Evolutionary conservation across 2,797 vertebrate genomes (phyloP), one percentile per base, ranked within the genome.

Genomic region (Pangasius djambal): DNA sequence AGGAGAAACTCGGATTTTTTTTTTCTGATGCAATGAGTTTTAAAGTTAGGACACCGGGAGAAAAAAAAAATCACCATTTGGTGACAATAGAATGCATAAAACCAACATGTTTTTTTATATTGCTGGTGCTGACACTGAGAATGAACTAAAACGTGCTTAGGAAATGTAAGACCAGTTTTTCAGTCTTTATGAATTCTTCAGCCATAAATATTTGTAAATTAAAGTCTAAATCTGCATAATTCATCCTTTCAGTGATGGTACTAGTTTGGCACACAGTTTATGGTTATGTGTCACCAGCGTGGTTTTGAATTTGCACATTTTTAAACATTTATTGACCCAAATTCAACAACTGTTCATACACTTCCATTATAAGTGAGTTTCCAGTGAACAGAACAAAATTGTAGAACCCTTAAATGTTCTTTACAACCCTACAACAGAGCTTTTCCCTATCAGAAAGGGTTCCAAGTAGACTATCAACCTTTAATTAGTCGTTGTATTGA

Each of bases 11-110:
- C 55, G 12, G 5, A 0, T 34, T 22, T 67, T 50, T 79, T 6
- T 55, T n/a, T 52, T 31, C 83, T 85, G 63, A 85, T 55, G 83
- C n/a, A 85, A 85, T 34, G 44, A 67, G 83, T 31, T 84, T 69
- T 84, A 84, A 69, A 31, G 44, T 69, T 85, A 44, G 15, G 16
- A 57, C 6, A 79, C 16, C 7, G 0, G 75, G 28, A 13, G 40
- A 8, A 4, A 16, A 40, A 40, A 22, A 22, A 40, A 22, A 22
- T 2, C 3, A 25, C 18, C 37, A 72, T 48, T 50, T 2, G 28
- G 44, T 77, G 6, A 8, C 2, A n/a, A n/a, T 5, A 12, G 22
- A 28, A 12, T 25, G 8, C 3, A 40, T 40, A 6, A 18, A 40
- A 72, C 6, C 6, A 28, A 48, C 2, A 75, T 75, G 40, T 22